phyloP scores from a whole-genome alignment of 2,888 invertebrate genomes.

The Heliconius hortense region DNA sequence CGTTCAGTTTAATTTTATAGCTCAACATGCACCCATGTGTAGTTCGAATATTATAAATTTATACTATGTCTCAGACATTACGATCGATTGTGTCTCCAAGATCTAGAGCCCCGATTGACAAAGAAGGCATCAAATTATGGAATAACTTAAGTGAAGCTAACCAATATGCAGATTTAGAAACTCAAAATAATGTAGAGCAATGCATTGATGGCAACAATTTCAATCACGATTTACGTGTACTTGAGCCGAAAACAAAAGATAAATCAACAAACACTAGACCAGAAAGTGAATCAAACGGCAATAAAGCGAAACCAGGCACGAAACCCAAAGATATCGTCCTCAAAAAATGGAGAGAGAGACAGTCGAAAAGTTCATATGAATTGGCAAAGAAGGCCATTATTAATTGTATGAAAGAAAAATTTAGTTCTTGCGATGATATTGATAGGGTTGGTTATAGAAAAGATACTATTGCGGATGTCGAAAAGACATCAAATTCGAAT shows the following conservation, averaged over 20 bases:
- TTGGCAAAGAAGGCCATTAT: constrained; percentile 69
- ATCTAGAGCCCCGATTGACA: constrained; percentile 68
- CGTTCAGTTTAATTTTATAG: constrained; percentile 24
- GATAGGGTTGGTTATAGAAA: constrained; percentile 58
- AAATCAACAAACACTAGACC: constrained; percentile 53
- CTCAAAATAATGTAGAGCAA: constrained; percentile 6
- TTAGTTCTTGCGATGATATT: constrained; percentile 50
- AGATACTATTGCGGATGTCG: constrained; percentile 67
- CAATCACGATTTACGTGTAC: constrained; percentile 1
- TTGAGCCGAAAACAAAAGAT: constrained; percentile 45
- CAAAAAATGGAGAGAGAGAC: constrained; percentile 69
- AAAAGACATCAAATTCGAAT: constrained; percentile 76
- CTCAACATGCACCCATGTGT: constrained; percentile 24
- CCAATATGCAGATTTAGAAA: neutral
- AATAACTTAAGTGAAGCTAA: constrained; percentile 52
- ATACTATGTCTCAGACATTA: constrained; percentile 52
- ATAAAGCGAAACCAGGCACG: constrained; percentile 43
- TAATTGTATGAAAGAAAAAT: constrained; percentile 74
- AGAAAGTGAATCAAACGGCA: constrained; percentile 12
- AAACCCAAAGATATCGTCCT: constrained; percentile 64
- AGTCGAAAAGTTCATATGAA: constrained; percentile 64
- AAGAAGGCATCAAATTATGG: constrained; percentile 64
- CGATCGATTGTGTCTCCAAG: constrained; percentile 60
- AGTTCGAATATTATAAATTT: constrained; percentile 1
- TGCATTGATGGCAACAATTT: no score